Evolutionary conservation across 2,888 invertebrate species (phyloP).

Genomic region (Trimorus sp.): DNA sequence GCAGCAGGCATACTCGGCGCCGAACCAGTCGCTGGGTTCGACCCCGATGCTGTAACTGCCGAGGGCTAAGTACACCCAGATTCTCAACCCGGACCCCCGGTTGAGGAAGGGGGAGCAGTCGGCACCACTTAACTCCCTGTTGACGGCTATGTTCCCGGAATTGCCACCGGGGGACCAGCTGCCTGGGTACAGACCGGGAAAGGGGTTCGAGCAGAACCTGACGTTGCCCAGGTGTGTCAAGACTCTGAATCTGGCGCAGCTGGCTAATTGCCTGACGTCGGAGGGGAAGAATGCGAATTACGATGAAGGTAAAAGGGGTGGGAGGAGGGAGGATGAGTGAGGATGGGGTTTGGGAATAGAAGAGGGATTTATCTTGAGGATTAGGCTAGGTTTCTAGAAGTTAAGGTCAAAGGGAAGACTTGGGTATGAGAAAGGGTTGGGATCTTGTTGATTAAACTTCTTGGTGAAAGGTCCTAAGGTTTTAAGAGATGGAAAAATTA

Average conservation of each 20-base stretch:
- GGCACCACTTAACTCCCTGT: constrained; percentile 77
- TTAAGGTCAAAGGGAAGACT: too few species aligned
- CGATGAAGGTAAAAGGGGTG: constrained; percentile 66
- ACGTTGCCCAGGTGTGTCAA: constrained; percentile 73
- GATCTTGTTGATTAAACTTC: too few species aligned
- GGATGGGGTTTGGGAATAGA: too few species aligned
- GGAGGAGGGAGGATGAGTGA: too few species aligned
- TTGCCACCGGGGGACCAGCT: constrained; percentile 74
- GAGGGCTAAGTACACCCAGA: constrained; percentile 80
- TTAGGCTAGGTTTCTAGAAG: too few species aligned
- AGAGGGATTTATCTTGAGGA: too few species aligned
- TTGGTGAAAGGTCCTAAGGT: too few species aligned
- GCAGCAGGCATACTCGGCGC: constrained; percentile 80
- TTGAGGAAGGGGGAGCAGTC: constrained; percentile 69
- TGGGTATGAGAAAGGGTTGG: too few species aligned
- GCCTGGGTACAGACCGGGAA: constrained; percentile 75
- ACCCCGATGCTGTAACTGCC: constrained; percentile 78
- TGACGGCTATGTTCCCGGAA: constrained; percentile 80
- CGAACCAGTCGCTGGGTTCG: constrained; percentile 79
- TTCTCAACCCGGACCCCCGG: constrained; percentile 73
- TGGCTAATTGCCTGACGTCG: constrained; percentile 72
- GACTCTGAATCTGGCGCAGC: constrained; percentile 73
- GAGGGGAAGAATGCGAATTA: constrained; percentile 68
- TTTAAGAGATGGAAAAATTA: too few species aligned
- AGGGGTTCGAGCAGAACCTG: constrained; percentile 70